A percentile compares a stretch with the other conserved stretches of the same genome.
These are phyloP conservation scores for Chrysina gloriosa DNA, from an alignment of 2,888 invertebrate species.

Conservation along the genomic window DNA sequence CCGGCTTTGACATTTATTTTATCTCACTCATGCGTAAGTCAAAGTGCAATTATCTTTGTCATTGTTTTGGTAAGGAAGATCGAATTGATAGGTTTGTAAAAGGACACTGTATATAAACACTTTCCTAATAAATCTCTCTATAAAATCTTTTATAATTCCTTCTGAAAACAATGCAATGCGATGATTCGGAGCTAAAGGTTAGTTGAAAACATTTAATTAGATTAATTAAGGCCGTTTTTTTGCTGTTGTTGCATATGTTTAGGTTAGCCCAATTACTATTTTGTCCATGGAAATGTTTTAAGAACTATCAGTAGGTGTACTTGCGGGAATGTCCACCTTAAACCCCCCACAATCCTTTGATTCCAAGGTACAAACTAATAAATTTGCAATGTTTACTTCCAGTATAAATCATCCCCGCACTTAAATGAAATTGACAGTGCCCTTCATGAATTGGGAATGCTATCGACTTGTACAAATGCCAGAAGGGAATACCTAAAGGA, in stretches of 20 bases:
- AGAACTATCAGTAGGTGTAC: neutral
- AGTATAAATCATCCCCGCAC: slow-evolving; percentile 41
- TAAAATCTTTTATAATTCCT: slow-evolving; percentile 10
- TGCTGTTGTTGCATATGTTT: slow-evolving; percentile 28
- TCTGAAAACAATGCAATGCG: slow-evolving; percentile 50
- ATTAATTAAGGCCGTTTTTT: neutral
- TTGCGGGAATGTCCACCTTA: neutral
- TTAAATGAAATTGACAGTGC: slow-evolving; percentile 71
- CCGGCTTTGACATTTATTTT: slow-evolving; percentile 45
- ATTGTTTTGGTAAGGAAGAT: slow-evolving; percentile 43
- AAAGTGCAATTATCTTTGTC: neutral
- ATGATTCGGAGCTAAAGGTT: slow-evolving; percentile 52
- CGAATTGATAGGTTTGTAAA: slow-evolving; percentile 42
- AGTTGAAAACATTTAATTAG: slow-evolving; percentile 30
- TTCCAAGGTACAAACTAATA: no score
- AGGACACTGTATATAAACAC: slow-evolving; percentile 48
- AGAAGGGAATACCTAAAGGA: slow-evolving; percentile 70
- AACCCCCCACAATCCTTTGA: no score
- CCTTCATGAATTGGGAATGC: slow-evolving; percentile 72
- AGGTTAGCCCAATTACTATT: slow-evolving; percentile 35
- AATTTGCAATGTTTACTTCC: slow-evolving; percentile 10
- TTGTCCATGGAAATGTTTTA: slow-evolving; percentile 11
- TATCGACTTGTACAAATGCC: slow-evolving; percentile 71
- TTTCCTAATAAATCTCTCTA: slow-evolving; percentile 30
- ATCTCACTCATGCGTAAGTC: slow-evolving; percentile 36